These are phyloP conservation scores for Chaetoderma sp. DNA, from an alignment of 2,888 invertebrate genomes.

Conservation along the genomic window DNA sequence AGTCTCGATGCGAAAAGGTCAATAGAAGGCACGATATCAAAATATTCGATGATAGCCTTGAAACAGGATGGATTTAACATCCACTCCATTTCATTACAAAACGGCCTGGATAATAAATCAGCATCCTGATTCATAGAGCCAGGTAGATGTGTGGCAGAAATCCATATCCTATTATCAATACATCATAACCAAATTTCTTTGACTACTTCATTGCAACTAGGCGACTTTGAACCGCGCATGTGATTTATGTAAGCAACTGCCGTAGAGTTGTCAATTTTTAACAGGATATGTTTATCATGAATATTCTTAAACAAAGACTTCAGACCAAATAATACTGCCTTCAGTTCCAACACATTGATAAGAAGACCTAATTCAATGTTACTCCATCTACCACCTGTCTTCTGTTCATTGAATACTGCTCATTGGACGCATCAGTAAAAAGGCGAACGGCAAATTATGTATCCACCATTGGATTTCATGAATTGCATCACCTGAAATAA, in stretches of 20 bases:
- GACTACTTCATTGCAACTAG: constrained; percentile 16
- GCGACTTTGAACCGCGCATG: constrained; percentile 19
- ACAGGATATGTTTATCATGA: constrained; percentile 9
- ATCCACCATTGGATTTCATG: constrained; percentile 32
- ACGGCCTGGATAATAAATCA: constrained; percentile 15
- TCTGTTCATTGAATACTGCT: not conserved
- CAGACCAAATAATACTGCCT: constrained; percentile 21
- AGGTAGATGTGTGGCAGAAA: constrained; percentile 26
- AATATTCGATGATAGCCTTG: no score
- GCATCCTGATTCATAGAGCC: constrained; percentile 24
- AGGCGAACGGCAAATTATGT: no score
- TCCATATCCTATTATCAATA: constrained; percentile 21
- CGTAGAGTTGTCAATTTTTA: constrained; percentile 24
- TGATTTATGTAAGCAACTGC: constrained; percentile 24
- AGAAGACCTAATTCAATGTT: constrained; percentile 11
- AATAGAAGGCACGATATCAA: no score
- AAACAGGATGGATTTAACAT: no score
- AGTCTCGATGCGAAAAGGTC: no score
- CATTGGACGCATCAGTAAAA: constrained; percentile 35
- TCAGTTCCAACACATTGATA: constrained; percentile 27
- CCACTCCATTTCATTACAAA: constrained; percentile 27
- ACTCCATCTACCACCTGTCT: constrained; percentile 23
- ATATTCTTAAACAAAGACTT: no score
- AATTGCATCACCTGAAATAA: constrained; percentile 9
- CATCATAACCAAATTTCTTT: constrained; percentile 28